A percentile compares a stretch with the other conserved stretches of the same genome.
Conservation (phyloP, 2,888 invertebrate species). For the Thumatha senex region DNA sequence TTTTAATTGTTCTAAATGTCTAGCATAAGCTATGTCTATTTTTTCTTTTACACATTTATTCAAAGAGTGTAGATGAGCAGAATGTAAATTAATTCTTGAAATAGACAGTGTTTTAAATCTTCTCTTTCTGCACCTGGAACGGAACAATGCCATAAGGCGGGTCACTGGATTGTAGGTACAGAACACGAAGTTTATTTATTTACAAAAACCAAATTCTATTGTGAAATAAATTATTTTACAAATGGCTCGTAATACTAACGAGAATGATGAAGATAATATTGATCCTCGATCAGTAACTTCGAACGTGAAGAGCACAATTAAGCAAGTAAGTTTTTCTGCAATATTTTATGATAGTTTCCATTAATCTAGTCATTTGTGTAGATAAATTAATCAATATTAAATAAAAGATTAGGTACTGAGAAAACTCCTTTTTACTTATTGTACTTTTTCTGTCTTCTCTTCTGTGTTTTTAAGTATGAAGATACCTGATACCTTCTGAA, state of each 20-base stretch:
- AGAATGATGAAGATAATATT: slow-evolving; percentile 60
- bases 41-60: neutral
- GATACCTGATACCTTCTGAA: too few species aligned
- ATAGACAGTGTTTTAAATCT: neutral
- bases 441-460: too few species aligned
- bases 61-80: neutral
- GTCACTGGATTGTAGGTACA: neutral
- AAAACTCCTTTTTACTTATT: too few species aligned
- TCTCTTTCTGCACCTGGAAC: neutral
- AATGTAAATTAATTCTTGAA: neutral
- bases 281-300: slow-evolving; percentile 62
- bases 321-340: slow-evolving; percentile 52
- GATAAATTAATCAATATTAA: too few species aligned
- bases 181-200: slow-evolving; percentile 7
- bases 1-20: neutral
- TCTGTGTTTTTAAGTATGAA: too few species aligned
- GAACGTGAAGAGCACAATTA: slow-evolving; percentile 60
- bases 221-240: neutral
- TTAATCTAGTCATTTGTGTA: too few species aligned
- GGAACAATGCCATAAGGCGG: neutral
- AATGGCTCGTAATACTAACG: slow-evolving; percentile 63
- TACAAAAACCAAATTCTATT: neutral
- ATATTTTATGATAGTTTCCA: too few species aligned
- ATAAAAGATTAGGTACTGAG: too few species aligned
- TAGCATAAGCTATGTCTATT: neutral